phyloP scores from a whole-genome alignment of 2,888 invertebrate species.

The Chironomus riparius region DNA sequence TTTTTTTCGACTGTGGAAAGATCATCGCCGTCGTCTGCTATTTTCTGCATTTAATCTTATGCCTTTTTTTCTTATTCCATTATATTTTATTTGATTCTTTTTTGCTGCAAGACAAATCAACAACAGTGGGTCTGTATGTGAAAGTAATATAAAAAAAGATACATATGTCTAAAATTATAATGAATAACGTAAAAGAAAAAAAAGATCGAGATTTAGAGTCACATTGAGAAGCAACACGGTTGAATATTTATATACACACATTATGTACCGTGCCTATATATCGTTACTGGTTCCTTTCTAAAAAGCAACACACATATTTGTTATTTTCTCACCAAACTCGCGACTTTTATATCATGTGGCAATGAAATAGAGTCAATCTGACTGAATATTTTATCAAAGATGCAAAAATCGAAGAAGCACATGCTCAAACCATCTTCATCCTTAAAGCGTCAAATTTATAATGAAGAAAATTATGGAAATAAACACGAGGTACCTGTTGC shows the following conservation, averaged over 20 bases:
- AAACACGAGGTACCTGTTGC: neutral
- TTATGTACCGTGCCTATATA: neutral
- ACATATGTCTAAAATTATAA: conserved; percentile 27
- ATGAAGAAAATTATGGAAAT: neutral
- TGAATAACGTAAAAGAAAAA: conserved; percentile 2
- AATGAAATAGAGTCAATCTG: neutral
- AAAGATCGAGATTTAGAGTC: conserved; percentile 21
- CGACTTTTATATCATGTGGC: neutral
- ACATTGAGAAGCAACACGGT: conserved; percentile 18
- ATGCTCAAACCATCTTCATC: too few species aligned
- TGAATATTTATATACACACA: neutral
- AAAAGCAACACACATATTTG: neutral
- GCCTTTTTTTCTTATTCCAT: neutral
- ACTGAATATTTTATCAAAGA: neutral
- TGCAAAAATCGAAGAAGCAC: too few species aligned
- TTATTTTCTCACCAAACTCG: neutral
- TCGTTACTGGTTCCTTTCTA: conserved; percentile 13
- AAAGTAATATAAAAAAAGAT: conserved; percentile 16
- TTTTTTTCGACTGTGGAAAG: conserved; percentile 12
- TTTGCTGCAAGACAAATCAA: conserved; percentile 13
- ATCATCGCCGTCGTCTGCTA: conserved; percentile 22
- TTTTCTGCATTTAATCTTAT: conserved; percentile 19
- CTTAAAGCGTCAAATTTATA: too few species aligned
- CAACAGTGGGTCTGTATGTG: conserved; percentile 15
- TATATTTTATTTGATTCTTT: neutral